These are phyloP conservation scores for Bedellia somnulentella DNA, from an alignment of 2,888 invertebrate species.

Conservation along the genomic window DNA sequence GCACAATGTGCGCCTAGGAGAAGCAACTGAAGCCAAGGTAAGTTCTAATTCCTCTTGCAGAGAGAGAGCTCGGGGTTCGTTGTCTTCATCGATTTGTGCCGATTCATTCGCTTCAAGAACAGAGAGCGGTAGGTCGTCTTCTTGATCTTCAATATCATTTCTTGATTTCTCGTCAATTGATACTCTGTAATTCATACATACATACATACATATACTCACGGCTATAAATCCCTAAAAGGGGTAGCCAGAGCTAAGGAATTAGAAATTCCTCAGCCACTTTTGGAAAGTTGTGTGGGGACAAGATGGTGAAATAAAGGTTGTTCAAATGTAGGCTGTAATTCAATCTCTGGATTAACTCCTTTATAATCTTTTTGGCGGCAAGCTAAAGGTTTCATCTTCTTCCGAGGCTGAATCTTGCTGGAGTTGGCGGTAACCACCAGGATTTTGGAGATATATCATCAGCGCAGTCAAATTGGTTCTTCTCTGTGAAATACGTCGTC, in stretches of 20 bases:
- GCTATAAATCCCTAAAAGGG: too few relatives aligned
- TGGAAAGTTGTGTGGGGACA: too few relatives aligned
- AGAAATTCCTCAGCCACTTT: too few relatives aligned
- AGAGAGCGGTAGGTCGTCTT: conserved; percentile 1
- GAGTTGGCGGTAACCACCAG: conserved; percentile 1
- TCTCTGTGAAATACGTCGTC: conserved; percentile 1
- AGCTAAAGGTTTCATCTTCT: conserved; percentile 1
- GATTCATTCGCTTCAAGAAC: conserved; percentile 1
- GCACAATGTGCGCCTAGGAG: too few relatives aligned
- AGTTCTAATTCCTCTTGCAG: conserved; percentile 1
- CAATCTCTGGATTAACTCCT: conserved; percentile 1
- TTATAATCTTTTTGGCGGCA: conserved; percentile 1
- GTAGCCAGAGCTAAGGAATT: too few relatives aligned
- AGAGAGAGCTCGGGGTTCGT: conserved; percentile 1
- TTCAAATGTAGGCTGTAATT: too few relatives aligned
- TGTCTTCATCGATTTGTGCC: conserved; percentile 1
- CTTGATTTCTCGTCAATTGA: not conserved
- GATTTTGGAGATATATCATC: not conserved
- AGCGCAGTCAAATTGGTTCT: conserved; percentile 1
- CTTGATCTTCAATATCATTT: conserved; percentile 1
- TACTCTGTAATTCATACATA: too few relatives aligned
- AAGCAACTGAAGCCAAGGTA: not conserved
- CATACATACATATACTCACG: too few relatives aligned
- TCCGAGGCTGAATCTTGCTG: not conserved
- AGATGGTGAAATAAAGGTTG: too few relatives aligned